phyloP scores from a whole-genome alignment of 2,888 invertebrate genomes.

The Shargacucullia verbasci region DNA sequence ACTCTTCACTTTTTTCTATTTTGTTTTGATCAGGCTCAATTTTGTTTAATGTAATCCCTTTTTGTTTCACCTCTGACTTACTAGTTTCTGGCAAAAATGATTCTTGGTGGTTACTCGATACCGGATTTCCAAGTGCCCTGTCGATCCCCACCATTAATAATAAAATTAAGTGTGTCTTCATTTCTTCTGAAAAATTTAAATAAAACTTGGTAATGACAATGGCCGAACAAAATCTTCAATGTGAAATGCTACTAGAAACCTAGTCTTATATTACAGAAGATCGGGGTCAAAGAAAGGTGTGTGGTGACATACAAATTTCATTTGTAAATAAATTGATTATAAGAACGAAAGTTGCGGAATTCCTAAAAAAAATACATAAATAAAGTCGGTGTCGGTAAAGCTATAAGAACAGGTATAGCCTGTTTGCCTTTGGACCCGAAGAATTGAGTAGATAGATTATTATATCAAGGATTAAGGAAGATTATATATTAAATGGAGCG shows the following conservation, averaged over 20 bases:
- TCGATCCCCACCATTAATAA: constrained; percentile 68
- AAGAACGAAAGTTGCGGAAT: constrained; percentile 22
- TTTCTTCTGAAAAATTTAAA: constrained; percentile 73
- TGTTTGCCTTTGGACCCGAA: no score
- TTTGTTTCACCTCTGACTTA: constrained; percentile 64
- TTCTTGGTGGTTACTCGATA: constrained; percentile 60
- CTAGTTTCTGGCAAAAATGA: constrained; percentile 52
- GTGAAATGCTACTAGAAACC: constrained; percentile 43
- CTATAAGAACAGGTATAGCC: no score
- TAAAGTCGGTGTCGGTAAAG: no score
- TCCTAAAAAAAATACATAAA: constrained; percentile 10
- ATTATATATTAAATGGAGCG: no score
- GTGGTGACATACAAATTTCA: constrained; percentile 59
- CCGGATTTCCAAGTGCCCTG: constrained; percentile 65
- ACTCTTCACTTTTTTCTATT: constrained; percentile 51
- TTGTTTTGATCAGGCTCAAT: constrained; percentile 61
- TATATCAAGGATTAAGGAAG: no score
- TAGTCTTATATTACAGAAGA: constrained; percentile 72
- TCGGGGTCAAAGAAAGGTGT: constrained; percentile 81
- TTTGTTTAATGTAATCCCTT: constrained; percentile 58
- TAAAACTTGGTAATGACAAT: constrained; percentile 24
- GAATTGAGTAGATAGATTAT: no score
- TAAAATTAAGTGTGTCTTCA: constrained; percentile 68
- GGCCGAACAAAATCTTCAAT: constrained; percentile 34
- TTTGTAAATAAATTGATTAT: constrained; percentile 59